Evolutionary conservation across 2,888 invertebrate species (phyloP).

Genomic region (Aporophyla lueneburgensis): DNA sequence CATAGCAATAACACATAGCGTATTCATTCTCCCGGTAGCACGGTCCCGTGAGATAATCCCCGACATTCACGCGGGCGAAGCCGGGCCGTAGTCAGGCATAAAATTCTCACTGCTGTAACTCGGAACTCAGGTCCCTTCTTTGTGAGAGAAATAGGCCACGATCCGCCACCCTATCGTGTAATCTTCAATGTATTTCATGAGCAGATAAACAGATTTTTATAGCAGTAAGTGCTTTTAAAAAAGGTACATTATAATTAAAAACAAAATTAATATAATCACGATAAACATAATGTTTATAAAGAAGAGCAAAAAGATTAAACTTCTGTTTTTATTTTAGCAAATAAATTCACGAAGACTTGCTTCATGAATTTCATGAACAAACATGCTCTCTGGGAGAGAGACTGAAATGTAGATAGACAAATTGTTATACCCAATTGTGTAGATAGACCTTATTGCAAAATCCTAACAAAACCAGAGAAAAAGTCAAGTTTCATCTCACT

Average conservation of each 20-base stretch:
- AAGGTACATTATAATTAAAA: not conserved
- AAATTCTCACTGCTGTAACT: not conserved
- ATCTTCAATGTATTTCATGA: not conserved
- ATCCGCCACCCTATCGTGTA: no score
- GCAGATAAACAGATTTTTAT: not conserved
- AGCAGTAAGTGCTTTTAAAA: no score
- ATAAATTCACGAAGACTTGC: not conserved
- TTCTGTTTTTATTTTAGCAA: not conserved
- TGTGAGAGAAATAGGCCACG: not conserved
- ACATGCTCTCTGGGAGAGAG: not conserved
- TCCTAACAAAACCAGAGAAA: not conserved
- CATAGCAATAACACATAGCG: no score
- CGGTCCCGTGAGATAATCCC: no score
- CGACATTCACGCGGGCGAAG: no score
- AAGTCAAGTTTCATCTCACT: conserved; percentile 47
- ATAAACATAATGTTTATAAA: not conserved
- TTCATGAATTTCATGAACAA: not conserved
- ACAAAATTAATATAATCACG: not conserved
- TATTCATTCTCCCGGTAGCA: no score
- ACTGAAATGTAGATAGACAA: not conserved
- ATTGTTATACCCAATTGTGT: not conserved
- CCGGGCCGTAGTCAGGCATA: not conserved
- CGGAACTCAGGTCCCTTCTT: not conserved
- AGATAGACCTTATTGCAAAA: not conserved
- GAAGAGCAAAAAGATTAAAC: not conserved